phyloP scores from a whole-genome alignment of 2,113 vertebrate species.

The Hemiscyllium ocellatum region DNA sequence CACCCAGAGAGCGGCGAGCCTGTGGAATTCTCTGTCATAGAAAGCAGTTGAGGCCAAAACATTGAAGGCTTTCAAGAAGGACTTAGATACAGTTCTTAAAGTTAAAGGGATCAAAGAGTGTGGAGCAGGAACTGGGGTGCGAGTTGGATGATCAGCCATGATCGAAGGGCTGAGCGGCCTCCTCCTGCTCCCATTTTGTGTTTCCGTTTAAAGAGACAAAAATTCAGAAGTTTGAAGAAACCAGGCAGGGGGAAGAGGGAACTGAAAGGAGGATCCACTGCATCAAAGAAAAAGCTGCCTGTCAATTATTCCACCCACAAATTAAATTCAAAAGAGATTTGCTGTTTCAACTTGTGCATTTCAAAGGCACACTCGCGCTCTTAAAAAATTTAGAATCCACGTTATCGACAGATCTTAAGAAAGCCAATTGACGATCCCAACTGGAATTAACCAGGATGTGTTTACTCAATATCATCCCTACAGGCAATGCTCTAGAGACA shows the following conservation, averaged over 20 bases:
- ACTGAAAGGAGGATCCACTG: background rate
- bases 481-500: background rate
- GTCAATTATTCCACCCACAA: background rate
- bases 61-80: too few relatives aligned
- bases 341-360: background rate
- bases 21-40: too few relatives aligned
- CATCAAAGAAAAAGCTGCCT: background rate
- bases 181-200: too few relatives aligned
- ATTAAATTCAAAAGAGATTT: background rate
- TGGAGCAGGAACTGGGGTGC: too few relatives aligned
- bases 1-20: too few relatives aligned
- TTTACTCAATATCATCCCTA: background rate
- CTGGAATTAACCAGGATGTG: background rate
- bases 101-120: too few relatives aligned
- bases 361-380: background rate
- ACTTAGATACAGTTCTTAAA: too few relatives aligned
- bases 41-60: too few relatives aligned
- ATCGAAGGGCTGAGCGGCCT: too few relatives aligned
- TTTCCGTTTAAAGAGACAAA: too few relatives aligned
- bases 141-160: too few relatives aligned
- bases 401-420: background rate
- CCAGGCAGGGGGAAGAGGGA: background rate
- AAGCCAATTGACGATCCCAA: background rate
- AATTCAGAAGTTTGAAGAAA: background rate
- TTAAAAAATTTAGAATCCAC: background rate